Evolutionary conservation across 1,140 invertebrate species (phyloP).

Genomic region (Pantala flavescens): DNA sequence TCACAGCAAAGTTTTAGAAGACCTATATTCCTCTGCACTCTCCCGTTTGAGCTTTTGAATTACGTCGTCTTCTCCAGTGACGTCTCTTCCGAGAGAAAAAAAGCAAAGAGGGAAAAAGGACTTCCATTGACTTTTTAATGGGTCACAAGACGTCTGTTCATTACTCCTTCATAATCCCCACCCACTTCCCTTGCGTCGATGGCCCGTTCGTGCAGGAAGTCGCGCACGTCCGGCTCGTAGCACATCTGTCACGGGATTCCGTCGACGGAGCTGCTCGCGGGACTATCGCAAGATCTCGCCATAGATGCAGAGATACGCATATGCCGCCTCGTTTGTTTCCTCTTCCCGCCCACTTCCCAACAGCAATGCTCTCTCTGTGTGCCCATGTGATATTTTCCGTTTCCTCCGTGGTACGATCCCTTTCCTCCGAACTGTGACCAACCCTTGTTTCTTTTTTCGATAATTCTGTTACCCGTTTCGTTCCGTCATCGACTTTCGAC

Average conservation of each 20-base stretch:
- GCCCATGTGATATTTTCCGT: background rate
- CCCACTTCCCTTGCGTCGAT: background rate
- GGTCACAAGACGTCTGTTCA: background rate
- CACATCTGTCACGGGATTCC: background rate
- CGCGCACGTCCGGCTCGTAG: background rate
- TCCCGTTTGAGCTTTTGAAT: too few relatives aligned
- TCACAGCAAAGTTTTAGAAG: too few relatives aligned
- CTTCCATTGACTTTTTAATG: too few relatives aligned
- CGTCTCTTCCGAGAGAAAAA: too few relatives aligned
- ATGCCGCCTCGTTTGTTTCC: constrained; percentile 7
- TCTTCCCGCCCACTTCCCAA: background rate
- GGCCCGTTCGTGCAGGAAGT: constrained; percentile 5
- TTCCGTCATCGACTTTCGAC: too few relatives aligned
- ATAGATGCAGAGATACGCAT: background rate
- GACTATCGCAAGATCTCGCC: constrained; percentile 3
- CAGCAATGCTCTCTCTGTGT: background rate
- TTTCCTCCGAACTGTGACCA: too few relatives aligned
- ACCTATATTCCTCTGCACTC: too few relatives aligned
- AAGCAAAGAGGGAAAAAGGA: too few relatives aligned
- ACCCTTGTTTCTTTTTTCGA: too few relatives aligned
- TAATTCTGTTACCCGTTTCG: too few relatives aligned
- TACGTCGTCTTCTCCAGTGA: too few relatives aligned
- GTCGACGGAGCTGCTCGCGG: background rate
- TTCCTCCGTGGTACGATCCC: background rate
- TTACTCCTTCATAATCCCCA: background rate